Evolutionary conservation across 2,797 vertebrate species (phyloP), one percentile per base, ranked within the genome.

Genomic region (Lycodopsis pacificus): DNA sequence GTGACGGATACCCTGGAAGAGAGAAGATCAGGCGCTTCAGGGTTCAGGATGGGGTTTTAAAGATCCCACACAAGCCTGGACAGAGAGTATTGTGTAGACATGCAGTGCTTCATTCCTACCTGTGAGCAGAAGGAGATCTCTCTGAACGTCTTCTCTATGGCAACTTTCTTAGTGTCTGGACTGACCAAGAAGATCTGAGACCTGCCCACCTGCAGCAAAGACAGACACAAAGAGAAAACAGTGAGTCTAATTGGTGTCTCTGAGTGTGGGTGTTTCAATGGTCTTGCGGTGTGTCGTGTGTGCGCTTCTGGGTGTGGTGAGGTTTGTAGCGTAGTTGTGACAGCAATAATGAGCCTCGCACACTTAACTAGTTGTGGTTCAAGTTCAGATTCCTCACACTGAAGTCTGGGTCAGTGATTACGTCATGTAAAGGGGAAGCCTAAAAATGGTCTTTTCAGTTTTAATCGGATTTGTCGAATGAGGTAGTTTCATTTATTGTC

Each of bases 71-170:
- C 15, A 56, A 15, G 19, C 3, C 22, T 22, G 40, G 48, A 58
- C 12, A 49, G 12, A 36, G 14, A 17, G n/a, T 34, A 19, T 17
- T 25, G 10, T 34, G 13, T 49, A 49, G n/a, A 77, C 62, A 42
- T 0, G 0, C n/a, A 25, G 13, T 0, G 44, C 10, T 51, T 62
- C 38, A 27, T 46, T 63, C 38, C 19, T 92, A 99, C 98, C 97
- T 99, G 98, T 93, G 98, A 99, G 93, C 98, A 99, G 95, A 97
- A 99, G 54, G 98, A 99, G 89, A 99, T 99, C 94, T 99, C 98
- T 91, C 95, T 96, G 96, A 99, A 99, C 94, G 96, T 97, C 94
- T 98, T 99, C 91, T 99, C 98, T 91, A 99, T 95, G 46, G 97
- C 96, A 53, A 99, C 94, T 92, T 97, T 98, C 94, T 99, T 99